Evolutionary conservation across 1,140 invertebrate genomes (phyloP).

Genomic region (Brachionus manjavacas): DNA sequence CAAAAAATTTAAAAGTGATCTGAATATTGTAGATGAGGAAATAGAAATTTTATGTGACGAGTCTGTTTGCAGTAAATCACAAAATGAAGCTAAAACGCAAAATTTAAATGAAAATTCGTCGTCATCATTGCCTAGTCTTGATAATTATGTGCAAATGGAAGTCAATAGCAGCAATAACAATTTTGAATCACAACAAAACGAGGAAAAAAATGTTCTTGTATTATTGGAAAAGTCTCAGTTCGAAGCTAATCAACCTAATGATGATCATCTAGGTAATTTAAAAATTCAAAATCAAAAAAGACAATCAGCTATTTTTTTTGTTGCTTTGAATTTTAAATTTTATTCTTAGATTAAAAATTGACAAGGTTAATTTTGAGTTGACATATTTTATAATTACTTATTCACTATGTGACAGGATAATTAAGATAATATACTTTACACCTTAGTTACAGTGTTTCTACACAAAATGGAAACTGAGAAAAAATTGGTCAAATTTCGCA

Average conservation of each 20-base stretch:
- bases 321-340: not conserved
- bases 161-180: not conserved
- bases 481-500: too few relatives aligned
- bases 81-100: not conserved
- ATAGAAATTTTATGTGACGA: not conserved
- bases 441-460: too few relatives aligned
- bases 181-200: not conserved
- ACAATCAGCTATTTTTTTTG: not conserved
- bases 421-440: too few relatives aligned
- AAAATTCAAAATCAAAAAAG: not conserved
- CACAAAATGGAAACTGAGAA: too few relatives aligned
- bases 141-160: not conserved
- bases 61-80: not conserved
- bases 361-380: too few relatives aligned
- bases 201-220: not conserved
- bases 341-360: not conserved
- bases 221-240: conserved; percentile 11
- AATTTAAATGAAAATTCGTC: not conserved
- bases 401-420: too few relatives aligned
- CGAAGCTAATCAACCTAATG: not conserved
- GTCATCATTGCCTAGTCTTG: not conserved
- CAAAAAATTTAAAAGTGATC: conserved; percentile 9
- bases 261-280: conserved; percentile 1
- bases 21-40: not conserved
- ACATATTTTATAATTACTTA: too few relatives aligned